A percentile compares a stretch with the other conserved stretches of the same genome.
Conservation (phyloP, 2,797 vertebrate genomes). For the Poecilia picta region DNA sequence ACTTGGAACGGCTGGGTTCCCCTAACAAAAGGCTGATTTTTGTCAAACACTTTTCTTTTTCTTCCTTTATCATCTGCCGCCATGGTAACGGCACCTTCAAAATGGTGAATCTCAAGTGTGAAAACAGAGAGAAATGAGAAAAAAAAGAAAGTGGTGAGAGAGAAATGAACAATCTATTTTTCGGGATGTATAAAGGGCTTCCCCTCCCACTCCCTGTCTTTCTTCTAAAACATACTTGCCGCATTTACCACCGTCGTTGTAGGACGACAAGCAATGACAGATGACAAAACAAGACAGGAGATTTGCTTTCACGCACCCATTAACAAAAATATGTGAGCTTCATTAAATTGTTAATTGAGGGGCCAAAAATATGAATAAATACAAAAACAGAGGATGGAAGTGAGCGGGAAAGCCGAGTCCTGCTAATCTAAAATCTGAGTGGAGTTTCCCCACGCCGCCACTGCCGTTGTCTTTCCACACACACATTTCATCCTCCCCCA, state of each 20-base stretch:
- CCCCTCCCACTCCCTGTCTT: constrained; percentile 20
- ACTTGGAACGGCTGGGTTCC: constrained; percentile 26
- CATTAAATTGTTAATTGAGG: constrained; percentile 35
- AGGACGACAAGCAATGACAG: not conserved
- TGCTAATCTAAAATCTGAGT: constrained; percentile 25
- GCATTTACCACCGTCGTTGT: not conserved
- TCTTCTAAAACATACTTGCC: not conserved
- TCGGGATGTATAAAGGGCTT: constrained; percentile 44
- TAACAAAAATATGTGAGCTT: constrained; percentile 32
- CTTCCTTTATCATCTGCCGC: constrained; percentile 54
- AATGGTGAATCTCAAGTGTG: constrained; percentile 46
- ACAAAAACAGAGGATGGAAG: constrained; percentile 15
- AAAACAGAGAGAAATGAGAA: constrained; percentile 13
- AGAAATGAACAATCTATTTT: constrained; percentile 28
- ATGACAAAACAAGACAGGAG: constrained; percentile 34
- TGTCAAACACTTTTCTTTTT: constrained; percentile 40
- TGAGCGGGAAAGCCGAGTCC: constrained; percentile 19
- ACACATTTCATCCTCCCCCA: constrained; percentile 11
- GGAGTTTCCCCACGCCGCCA: constrained; percentile 39
- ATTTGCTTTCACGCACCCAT: constrained; percentile 34
- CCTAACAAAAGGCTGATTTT: constrained; percentile 50
- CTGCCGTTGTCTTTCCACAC: constrained; percentile 36
- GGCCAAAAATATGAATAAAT: not conserved
- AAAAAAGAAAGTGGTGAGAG: constrained; percentile 15
- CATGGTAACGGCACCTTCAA: constrained; percentile 66